A percentile compares a stretch with the other conserved stretches of the same genome.
phyloP scores from a whole-genome alignment of 1,140 invertebrate genomes.

The Saxidomus purpurata region DNA sequence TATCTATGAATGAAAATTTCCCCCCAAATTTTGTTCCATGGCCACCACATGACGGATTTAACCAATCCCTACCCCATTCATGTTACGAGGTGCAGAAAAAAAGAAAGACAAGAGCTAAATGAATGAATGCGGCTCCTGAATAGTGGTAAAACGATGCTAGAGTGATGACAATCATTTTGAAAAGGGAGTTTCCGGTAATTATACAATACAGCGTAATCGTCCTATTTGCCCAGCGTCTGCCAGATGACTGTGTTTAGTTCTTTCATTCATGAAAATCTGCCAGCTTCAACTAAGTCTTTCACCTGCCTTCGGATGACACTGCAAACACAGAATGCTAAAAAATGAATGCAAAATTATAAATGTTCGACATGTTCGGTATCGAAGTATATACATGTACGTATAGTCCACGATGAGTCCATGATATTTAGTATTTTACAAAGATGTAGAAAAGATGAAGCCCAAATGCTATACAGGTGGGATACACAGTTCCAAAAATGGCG shows the following conservation, averaged over 20 bases:
- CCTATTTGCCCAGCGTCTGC: not conserved
- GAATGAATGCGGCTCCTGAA: not conserved
- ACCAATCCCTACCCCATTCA: not conserved
- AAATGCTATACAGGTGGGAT: too few species aligned
- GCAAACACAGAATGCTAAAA: too few species aligned
- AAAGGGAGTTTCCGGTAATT: not conserved
- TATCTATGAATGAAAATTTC: not conserved
- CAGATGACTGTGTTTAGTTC: not conserved
- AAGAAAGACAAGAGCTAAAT: not conserved
- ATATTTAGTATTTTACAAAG: too few species aligned
- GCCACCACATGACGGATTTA: not conserved
- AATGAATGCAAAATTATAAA: too few species aligned
- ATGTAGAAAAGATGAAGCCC: too few species aligned
- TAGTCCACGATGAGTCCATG: too few species aligned
- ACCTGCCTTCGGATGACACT: not conserved
- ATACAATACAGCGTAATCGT: not conserved
- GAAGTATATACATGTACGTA: too few species aligned
- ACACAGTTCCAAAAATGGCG: too few species aligned
- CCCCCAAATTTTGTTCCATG: not conserved
- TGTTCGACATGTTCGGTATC: too few species aligned
- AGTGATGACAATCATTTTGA: not conserved
- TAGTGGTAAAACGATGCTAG: not conserved
- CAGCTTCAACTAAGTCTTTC: not conserved
- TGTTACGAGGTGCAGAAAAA: not conserved
- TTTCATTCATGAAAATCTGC: conserved; percentile 13